phyloP scores from a whole-genome alignment of 1,140 invertebrate genomes.

The Cherax quadricarinatus region DNA sequence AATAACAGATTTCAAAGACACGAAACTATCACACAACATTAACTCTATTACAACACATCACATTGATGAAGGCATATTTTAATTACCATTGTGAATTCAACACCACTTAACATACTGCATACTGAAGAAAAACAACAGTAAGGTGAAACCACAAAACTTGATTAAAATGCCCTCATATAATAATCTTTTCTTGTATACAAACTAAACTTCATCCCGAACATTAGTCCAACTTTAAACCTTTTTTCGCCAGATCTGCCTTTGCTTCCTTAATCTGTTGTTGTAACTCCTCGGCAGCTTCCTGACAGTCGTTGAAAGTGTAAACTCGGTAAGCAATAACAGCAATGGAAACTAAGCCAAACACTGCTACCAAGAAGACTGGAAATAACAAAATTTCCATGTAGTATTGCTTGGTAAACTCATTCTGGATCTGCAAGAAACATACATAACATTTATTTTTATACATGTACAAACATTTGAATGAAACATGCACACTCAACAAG shows the following conservation, averaged over 20 bases:
- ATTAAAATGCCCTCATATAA: no score
- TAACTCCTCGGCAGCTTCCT: slow-evolving; percentile 87
- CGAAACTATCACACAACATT: no score
- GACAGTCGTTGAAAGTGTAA: slow-evolving; percentile 91
- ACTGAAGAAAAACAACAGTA: no score
- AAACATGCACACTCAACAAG: no score
- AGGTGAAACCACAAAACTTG: no score
- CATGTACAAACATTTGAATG: no score
- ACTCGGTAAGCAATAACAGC: slow-evolving; percentile 86
- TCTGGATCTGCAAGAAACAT: slow-evolving; percentile 78
- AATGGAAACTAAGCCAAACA: slow-evolving; percentile 85
- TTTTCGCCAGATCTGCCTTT: slow-evolving; percentile 83
- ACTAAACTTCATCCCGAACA: neutral
- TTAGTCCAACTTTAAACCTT: slow-evolving; percentile 82
- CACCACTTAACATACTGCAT: no score
- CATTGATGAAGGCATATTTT: no score
- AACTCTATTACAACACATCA: no score
- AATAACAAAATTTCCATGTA: slow-evolving; percentile 81
- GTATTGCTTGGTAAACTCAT: slow-evolving; percentile 80
- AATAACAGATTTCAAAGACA: no score
- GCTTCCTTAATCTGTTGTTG: slow-evolving; percentile 86
- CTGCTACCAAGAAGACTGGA: slow-evolving; percentile 82
- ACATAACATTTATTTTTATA: neutral
- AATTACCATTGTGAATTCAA: no score
- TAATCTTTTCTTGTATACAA: neutral